phyloP scores from a whole-genome alignment of 2,888 invertebrate species.

The Cyaniris semiargus region DNA sequence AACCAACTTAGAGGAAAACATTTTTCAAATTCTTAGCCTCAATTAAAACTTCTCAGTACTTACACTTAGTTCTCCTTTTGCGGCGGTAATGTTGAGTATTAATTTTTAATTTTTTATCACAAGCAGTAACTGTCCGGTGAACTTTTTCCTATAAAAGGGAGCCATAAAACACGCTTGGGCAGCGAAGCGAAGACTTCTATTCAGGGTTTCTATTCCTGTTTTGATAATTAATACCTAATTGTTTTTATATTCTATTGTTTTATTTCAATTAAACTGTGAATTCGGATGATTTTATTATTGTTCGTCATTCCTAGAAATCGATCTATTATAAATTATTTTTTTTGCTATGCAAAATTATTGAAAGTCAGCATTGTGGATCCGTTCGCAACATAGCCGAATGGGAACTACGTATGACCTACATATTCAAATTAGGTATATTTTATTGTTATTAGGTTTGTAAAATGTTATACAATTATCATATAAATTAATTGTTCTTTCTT shows the following conservation, averaged over 20 bases:
- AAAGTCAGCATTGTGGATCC: no score
- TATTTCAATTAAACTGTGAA: neutral
- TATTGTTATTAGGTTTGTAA: no score
- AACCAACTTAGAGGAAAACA: neutral
- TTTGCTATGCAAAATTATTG: no score
- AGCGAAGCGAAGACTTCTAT: neutral
- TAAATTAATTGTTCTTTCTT: no score
- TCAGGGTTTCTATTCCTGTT: neutral
- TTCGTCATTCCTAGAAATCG: neutral
- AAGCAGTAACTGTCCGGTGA: neutral
- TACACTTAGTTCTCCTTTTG: constrained; percentile 2
- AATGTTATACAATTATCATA: no score
- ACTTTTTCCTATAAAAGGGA: constrained; percentile 3
- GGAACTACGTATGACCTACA: no score
- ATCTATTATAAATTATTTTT: no score
- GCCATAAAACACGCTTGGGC: constrained; percentile 15
- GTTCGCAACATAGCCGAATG: no score
- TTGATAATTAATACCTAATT: neutral
- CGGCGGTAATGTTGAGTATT: neutral
- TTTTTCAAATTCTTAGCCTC: neutral
- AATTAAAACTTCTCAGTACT: neutral
- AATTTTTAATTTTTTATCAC: neutral
- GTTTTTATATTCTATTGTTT: neutral
- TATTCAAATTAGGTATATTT: no score
- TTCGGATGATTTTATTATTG: neutral